Conservation (phyloP, 2,113 vertebrate species). For the Willisornis vidua region DNA sequence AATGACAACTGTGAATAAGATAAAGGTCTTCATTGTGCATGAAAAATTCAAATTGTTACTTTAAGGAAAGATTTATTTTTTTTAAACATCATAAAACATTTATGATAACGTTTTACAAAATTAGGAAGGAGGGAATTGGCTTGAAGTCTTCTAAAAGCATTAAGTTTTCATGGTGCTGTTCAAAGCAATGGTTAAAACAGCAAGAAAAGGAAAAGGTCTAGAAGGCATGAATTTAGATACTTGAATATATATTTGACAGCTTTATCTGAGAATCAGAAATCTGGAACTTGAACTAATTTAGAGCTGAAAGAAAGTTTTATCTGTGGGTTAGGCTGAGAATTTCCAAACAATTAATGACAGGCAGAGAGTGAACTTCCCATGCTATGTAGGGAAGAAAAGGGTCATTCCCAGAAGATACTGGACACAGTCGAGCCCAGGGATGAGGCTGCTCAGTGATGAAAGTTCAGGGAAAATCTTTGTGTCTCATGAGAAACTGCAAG, state of each 20-base stretch:
- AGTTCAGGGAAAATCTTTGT: not conserved
- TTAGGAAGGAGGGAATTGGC: constrained; percentile 55
- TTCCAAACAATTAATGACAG: not conserved
- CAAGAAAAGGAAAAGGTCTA: constrained; percentile 17
- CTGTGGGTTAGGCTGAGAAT: not conserved
- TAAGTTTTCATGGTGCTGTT: constrained; percentile 62
- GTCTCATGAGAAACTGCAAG: accelerated
- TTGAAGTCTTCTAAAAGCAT: constrained; percentile 59
- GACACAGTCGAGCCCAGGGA: not conserved
- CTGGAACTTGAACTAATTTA: not conserved
- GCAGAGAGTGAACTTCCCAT: not conserved
- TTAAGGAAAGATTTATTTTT: constrained; percentile 48
- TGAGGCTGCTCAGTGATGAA: not conserved
- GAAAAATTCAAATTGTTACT: constrained; percentile 64
- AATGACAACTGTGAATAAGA: constrained; percentile 56
- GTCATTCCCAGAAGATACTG: not conserved
- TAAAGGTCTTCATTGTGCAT: constrained; percentile 62
- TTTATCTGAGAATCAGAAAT: constrained; percentile 9
- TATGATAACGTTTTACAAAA: constrained; percentile 60
- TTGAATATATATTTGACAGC: not conserved
- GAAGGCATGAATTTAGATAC: constrained; percentile 1
- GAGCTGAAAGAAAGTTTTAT: not conserved
- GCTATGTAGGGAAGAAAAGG: not conserved
- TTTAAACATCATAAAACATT: constrained; percentile 57
- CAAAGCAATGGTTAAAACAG: constrained; percentile 55